These are phyloP conservation scores for Lagothrix lagotricha DNA, from an alignment of 2,797 vertebrate genomes.

Conservation along the genomic window DNA sequence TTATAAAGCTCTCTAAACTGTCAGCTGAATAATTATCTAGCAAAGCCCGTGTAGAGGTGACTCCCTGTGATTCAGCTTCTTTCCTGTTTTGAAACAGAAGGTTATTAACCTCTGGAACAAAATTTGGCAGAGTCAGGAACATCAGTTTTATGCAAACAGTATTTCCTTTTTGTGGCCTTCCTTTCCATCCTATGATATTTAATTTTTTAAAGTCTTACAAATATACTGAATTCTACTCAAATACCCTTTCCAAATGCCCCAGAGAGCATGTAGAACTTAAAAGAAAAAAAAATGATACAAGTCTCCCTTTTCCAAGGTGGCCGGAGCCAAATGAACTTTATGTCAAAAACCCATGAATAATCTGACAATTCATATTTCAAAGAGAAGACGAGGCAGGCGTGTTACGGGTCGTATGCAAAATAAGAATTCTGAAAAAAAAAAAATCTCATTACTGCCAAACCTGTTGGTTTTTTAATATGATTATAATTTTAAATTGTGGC, in stretches of 20 bases:
- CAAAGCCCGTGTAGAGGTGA: constrained; percentile 79
- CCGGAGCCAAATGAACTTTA: constrained; percentile 59
- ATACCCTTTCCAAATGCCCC: constrained; percentile 60
- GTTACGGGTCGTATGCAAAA: constrained; percentile 10
- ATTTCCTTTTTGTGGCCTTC: constrained; percentile 72
- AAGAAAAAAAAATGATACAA: constrained; percentile 59
- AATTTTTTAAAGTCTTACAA: constrained; percentile 68
- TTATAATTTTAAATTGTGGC: constrained; percentile 56
- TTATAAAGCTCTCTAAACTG: constrained; percentile 74
- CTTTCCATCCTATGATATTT: constrained; percentile 71
- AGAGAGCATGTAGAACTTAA: constrained; percentile 45
- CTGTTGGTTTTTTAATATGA: constrained; percentile 20
- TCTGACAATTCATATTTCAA: constrained; percentile 15
- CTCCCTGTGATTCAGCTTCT: constrained; percentile 79
- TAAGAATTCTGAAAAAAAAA: neutral
- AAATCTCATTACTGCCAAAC: constrained; percentile 36
- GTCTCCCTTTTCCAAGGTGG: constrained; percentile 27
- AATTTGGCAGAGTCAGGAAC: constrained; percentile 69
- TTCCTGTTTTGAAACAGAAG: constrained; percentile 82
- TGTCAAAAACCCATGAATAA: constrained; percentile 23
- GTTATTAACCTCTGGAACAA: constrained; percentile 74
- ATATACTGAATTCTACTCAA: constrained; percentile 55
- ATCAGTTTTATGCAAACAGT: constrained; percentile 70
- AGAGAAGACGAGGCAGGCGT: neutral
- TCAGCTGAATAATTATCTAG: constrained; percentile 80